phyloP scores from a whole-genome alignment of 2,113 vertebrate species.

The Notarius quadriscutis region DNA sequence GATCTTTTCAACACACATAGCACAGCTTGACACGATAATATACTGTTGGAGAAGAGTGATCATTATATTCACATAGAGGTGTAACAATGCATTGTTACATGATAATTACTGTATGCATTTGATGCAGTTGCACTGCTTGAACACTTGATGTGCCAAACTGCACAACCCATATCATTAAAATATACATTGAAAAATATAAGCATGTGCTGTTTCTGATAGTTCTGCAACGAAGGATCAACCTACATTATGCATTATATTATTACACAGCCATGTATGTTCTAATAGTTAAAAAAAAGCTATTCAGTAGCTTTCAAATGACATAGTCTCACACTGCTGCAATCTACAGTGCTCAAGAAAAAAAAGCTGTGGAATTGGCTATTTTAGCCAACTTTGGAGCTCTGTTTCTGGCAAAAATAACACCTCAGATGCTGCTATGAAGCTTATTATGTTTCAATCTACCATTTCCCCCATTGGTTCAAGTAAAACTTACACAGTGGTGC shows the following conservation, averaged over 20 bases:
- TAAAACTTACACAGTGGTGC: too few relatives aligned
- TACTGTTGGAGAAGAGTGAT: background rate
- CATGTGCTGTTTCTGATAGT: background rate
- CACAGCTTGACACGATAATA: background rate
- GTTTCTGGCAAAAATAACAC: background rate
- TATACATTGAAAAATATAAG: background rate
- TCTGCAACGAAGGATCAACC: background rate
- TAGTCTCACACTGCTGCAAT: background rate
- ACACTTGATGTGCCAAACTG: too few relatives aligned
- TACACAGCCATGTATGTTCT: background rate
- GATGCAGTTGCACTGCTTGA: too few relatives aligned
- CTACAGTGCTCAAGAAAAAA: background rate
- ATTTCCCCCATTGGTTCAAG: background rate
- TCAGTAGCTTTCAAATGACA: background rate
- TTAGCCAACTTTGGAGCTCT: background rate
- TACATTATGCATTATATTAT: background rate
- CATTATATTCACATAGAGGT: background rate
- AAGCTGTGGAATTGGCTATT: background rate
- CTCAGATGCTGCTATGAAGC: background rate
- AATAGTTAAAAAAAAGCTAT: background rate
- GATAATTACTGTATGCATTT: too few relatives aligned
- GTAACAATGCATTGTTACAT: too few relatives aligned
- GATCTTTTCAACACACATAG: background rate
- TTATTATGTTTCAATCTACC: background rate
- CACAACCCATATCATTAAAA: too few relatives aligned